phyloP scores from a whole-genome alignment of 2,888 invertebrate species.

The Lutraria lutraria region DNA sequence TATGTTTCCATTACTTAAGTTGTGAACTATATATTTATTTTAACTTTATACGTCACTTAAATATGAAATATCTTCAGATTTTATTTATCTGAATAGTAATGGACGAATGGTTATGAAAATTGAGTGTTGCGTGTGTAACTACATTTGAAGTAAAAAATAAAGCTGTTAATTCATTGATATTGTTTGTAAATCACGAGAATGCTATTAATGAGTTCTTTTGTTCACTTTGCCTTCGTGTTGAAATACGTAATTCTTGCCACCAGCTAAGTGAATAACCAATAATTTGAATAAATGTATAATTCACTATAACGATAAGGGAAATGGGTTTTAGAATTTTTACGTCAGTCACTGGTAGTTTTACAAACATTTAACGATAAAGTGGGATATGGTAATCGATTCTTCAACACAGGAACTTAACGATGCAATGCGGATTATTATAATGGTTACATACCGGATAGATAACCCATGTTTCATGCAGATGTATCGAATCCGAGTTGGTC shows the following conservation, averaged over 20 bases:
- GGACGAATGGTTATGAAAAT: too few relatives aligned
- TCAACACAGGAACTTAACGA: neutral
- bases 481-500: constrained; percentile 27
- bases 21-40: too few relatives aligned
- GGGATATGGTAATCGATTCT: constrained; percentile 15
- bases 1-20: too few relatives aligned
- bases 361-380: constrained; percentile 22
- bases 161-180: neutral
- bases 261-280: constrained; percentile 20
- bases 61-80: too few relatives aligned
- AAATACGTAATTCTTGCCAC: constrained; percentile 8
- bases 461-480: neutral
- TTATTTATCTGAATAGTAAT: too few relatives aligned
- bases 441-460: neutral
- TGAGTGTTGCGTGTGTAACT: neutral
- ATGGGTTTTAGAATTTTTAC: constrained; percentile 35
- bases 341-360: constrained; percentile 20
- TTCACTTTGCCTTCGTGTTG: neutral
- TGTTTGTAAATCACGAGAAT: neutral
- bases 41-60: too few relatives aligned
- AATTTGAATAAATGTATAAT: constrained; percentile 26
- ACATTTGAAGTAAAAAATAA: neutral
- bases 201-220: neutral
- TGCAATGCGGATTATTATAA: constrained; percentile 11
- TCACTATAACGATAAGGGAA: constrained; percentile 7